phyloP scores from a whole-genome alignment of 1,140 invertebrate species.

The Temnothorax curvispinosus region DNA sequence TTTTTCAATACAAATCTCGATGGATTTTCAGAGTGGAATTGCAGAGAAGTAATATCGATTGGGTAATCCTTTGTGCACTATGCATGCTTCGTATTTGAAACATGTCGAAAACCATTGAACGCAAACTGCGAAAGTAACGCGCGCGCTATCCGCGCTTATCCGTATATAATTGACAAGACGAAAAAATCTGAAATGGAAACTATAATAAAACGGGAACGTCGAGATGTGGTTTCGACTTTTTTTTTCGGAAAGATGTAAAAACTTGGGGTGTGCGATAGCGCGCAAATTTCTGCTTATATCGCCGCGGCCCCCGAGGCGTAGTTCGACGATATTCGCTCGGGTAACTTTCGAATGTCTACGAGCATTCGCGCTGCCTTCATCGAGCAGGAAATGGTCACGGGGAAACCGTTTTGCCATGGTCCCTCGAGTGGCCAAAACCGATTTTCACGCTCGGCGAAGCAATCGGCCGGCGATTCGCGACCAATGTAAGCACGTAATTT shows the following conservation, averaged over 20 bases:
- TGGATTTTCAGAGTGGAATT: not conserved
- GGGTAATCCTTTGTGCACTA: not conserved
- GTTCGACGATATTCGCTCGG: conserved; percentile 40
- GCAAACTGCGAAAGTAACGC: not conserved
- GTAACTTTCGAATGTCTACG: conserved; percentile 61
- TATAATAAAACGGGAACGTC: not conserved
- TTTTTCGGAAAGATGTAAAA: not conserved
- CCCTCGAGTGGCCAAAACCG: conserved; percentile 70
- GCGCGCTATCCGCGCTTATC: not conserved
- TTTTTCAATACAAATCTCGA: not conserved
- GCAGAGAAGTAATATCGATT: not conserved
- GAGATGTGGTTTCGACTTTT: not conserved
- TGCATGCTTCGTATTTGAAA: not conserved
- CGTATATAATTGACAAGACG: not conserved
- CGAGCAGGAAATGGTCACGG: conserved; percentile 69
- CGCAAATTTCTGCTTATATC: conserved; percentile 24
- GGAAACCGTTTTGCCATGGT: conserved; percentile 67
- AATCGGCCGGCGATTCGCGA: conserved; percentile 70
- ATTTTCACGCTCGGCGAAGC: conserved; percentile 67
- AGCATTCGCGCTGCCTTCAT: conserved; percentile 56
- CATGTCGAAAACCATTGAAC: not conserved
- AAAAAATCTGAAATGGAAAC: not conserved
- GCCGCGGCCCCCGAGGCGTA: conserved; percentile 1
- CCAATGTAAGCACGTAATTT: conserved; percentile 67
- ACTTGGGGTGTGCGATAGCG: not conserved